Base-by-base conservation (phyloP, 2,888 invertebrate genomes). In the Sesamia inferens region DNA sequence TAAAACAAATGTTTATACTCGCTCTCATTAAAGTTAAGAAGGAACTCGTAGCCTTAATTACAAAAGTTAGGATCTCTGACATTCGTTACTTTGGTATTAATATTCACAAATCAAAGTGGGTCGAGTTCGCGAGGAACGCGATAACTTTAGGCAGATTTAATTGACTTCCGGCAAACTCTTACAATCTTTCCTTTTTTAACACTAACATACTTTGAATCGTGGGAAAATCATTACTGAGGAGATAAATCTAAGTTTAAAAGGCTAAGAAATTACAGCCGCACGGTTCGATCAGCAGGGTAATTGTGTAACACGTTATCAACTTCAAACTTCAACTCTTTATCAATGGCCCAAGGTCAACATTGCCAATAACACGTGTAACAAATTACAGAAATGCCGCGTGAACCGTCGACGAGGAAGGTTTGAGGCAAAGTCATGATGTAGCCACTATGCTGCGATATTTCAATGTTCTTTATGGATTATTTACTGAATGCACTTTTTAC, bases 71-170 rank as follows among this genome's bases (percentile, higher is more conserved):
- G 51, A 78, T 73, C 76, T 86, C 80, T 81, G 86, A 82, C 81
- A 79, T 81, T 85, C 78, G 78, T 82, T 78, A 84, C 76, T 69
- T 59, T 62, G 71, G 66, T 84, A 88, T 88, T 88, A 83, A 88
- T 88, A 87, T 85, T 87, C 84, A 85, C 88, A 84, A 89, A 87
- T 88, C 83, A 84, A 81, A 85, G 73, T 76, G 68, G 71, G 68
- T 58, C 62, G 68, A 76, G 63, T 64, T 71, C 61, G 61, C 66
- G 61, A 62, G 55, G 69, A 71, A 66, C 70, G 75, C 66, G 68
- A 51, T 31, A 65, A 77, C 71, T 84, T 82, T 44, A 63, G 72
- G 63, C 63, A 63, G 66, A 78, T 74, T 85, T 87, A 87, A 87
- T 87, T 84, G 77, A 83, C 76, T 85, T 76, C 68, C 22, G 65